Conservation (phyloP, 37 sponge, comb jelly and placozoan genomes). For the Aplysina aerophoba region DNA sequence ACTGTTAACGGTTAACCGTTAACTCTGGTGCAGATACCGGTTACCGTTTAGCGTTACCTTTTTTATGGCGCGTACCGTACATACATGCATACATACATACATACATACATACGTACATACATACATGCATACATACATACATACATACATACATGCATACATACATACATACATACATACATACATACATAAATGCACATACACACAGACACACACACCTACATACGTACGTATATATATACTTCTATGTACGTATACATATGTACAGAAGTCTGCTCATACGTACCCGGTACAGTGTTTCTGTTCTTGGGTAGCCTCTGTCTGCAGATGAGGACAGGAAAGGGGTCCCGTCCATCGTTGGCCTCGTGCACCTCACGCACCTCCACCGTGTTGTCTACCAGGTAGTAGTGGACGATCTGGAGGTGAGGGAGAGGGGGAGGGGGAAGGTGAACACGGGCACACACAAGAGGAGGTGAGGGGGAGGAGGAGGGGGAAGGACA, state of each 20-base stretch:
- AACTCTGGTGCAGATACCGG: too few relatives aligned
- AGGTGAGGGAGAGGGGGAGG: background rate
- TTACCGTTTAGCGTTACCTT: too few relatives aligned
- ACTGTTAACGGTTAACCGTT: too few relatives aligned
- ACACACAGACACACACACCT: background rate
- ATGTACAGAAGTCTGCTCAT: background rate
- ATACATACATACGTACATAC: background rate
- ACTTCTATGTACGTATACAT: background rate
- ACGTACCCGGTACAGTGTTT: conserved; percentile 63
- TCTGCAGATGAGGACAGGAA: conserved; percentile 90
- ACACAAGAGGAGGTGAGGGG: too few relatives aligned
- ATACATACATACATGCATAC: background rate
- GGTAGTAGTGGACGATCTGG: conserved; percentile 89
- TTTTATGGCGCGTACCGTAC: too few relatives aligned
- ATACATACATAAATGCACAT: background rate
- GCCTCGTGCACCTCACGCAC: conserved; percentile 91
- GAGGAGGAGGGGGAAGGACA: too few relatives aligned
- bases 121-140: conserved; percentile 1
- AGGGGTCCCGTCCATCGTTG: conserved; percentile 96
- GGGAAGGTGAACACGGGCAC: too few relatives aligned
- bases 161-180: background rate
- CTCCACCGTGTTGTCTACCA: conserved; percentile 96
- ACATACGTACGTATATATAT: conserved; percentile 5
- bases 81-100: background rate
- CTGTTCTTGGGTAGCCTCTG: conserved; percentile 89